Evolutionary conservation across 2,113 vertebrate species (phyloP).

Genomic region (Eidolon helvum): DNA sequence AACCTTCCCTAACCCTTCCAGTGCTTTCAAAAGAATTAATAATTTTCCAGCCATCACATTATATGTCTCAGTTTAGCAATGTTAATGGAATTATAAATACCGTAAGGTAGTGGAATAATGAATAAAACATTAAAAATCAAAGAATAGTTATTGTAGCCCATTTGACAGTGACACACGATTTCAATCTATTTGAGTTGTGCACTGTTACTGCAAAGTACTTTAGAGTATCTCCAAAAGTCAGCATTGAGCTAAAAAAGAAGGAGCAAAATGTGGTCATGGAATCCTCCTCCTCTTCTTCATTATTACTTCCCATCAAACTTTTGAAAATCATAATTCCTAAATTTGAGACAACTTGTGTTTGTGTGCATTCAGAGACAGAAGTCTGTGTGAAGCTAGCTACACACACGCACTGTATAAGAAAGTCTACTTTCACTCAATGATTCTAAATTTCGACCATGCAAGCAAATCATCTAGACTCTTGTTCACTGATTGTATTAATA

Average conservation of each 20-base stretch:
- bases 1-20: neutral
- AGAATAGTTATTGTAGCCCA: neutral
- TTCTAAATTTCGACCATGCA: neutral
- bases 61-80: conserved; percentile 19
- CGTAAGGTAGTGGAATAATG: conserved; percentile 21
- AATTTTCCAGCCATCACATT: neutral
- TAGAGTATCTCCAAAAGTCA: neutral
- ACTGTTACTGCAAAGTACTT: neutral
- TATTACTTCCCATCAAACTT: neutral
- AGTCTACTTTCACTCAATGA: neutral
- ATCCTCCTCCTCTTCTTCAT: neutral
- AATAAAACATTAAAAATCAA: conserved; percentile 57
- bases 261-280: neutral
- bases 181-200: neutral
- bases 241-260: neutral
- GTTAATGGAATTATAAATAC: conserved; percentile 54
- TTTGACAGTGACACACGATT: conserved; percentile 16
- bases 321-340: neutral
- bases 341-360: neutral
- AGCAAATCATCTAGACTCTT: neutral
- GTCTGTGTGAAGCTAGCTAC: neutral
- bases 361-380: neutral
- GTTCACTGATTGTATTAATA: neutral
- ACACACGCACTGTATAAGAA: neutral
- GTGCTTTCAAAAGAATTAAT: conserved; percentile 9